Conservation (phyloP, 2,797 vertebrate genomes). For the Neostethus bicornis region DNA sequence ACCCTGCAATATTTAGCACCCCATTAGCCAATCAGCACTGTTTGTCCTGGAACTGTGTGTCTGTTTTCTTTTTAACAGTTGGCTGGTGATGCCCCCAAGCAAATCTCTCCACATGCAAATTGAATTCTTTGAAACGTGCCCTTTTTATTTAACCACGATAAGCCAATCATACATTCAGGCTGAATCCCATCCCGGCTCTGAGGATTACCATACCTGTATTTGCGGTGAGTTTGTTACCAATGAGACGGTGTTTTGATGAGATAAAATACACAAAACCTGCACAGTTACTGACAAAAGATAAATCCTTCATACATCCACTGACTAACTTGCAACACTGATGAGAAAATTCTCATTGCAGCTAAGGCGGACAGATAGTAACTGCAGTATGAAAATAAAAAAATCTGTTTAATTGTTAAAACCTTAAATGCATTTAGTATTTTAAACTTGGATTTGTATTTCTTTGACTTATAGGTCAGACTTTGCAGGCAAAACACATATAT, state of each 20-base stretch:
- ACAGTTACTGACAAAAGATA: conserved; percentile 28
- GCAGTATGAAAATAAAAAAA: conserved; percentile 32
- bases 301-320: conserved; percentile 23
- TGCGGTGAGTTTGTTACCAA: conserved; percentile 43
- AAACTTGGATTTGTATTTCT: conserved; percentile 13
- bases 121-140: conserved; percentile 43
- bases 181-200: conserved; percentile 45
- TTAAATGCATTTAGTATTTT: conserved; percentile 35
- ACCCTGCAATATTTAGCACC: conserved; percentile 53
- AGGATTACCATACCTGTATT: conserved; percentile 30
- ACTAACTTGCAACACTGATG: conserved; percentile 31
- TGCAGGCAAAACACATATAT: too few species aligned
- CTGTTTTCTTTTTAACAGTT: conserved; percentile 52
- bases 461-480: background rate
- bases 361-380: conserved; percentile 16
- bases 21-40: conserved; percentile 46
- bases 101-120: conserved; percentile 60
- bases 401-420: conserved; percentile 15
- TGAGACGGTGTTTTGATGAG: conserved; percentile 25
- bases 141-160: conserved; percentile 62
- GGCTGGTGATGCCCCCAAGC: conserved; percentile 54
- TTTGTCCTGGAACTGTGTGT: conserved; percentile 53
- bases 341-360: conserved; percentile 36
- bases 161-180: conserved; percentile 32
- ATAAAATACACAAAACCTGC: conserved; percentile 18